Conservation (phyloP, 1,140 invertebrate genomes). For the Caenorhabditis tropicalis region DNA sequence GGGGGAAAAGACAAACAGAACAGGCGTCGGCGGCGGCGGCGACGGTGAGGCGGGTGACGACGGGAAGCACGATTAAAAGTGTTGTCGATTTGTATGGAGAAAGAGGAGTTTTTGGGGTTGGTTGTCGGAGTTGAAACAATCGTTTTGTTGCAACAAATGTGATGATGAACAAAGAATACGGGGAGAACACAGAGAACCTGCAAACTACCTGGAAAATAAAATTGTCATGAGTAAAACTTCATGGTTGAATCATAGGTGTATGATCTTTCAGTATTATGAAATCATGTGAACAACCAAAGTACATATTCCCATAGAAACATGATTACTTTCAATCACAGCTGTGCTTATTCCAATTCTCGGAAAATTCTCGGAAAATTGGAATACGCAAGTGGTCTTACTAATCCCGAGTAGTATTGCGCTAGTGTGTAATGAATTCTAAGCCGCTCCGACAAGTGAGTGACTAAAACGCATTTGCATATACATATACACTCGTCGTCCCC, state of each 20-base stretch:
- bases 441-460: conserved; percentile 10
- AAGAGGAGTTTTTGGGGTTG: too few relatives aligned
- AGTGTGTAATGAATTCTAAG: conserved; percentile 19
- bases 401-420: neutral
- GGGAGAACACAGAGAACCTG: neutral
- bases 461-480: conserved; percentile 38
- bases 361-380: neutral
- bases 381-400: neutral
- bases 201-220: neutral
- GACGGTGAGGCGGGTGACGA: conserved; percentile 29
- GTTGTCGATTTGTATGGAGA: neutral
- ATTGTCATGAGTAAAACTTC: too few relatives aligned
- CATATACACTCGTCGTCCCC: conserved; percentile 19
- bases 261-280: too few relatives aligned
- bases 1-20: neutral
- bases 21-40: conserved; percentile 26
- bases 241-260: too few relatives aligned
- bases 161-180: neutral
- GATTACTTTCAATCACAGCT: too few relatives aligned
- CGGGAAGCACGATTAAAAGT: conserved; percentile 7
- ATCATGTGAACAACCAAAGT: too few relatives aligned
- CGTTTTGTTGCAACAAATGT: neutral
- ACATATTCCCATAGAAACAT: too few relatives aligned
- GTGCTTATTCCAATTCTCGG: too few relatives aligned
- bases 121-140: conserved; percentile 25